Conservation (phyloP, 2,888 invertebrate species). For the Leptinotarsa haldemani region DNA sequence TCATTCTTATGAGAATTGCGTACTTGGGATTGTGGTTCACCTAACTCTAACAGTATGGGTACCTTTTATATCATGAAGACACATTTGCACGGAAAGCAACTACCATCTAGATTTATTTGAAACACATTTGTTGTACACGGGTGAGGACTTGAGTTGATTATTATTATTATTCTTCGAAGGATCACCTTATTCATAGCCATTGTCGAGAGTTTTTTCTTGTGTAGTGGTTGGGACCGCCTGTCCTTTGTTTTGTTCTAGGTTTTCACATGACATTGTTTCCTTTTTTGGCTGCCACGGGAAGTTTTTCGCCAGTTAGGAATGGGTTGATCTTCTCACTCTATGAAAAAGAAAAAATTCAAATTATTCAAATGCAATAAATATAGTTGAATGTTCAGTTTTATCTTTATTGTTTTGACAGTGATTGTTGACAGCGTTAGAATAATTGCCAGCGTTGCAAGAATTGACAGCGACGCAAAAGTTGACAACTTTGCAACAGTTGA, state of each 20-base stretch:
- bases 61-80: conserved; percentile 47
- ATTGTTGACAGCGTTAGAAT: too few species aligned
- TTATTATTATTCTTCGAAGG: conserved; percentile 48
- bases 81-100: conserved; percentile 53
- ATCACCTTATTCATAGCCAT: conserved; percentile 53
- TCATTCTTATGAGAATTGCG: conserved; percentile 56
- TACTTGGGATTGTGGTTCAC: conserved; percentile 42
- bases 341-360: conserved; percentile 14
- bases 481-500: too few species aligned
- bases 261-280: conserved; percentile 77
- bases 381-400: too few species aligned
- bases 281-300: conserved; percentile 94
- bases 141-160: conserved; percentile 42
- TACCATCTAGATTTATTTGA: conserved; percentile 49
- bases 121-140: conserved; percentile 39
- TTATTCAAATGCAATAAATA: not conserved
- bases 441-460: too few species aligned
- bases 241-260: conserved; percentile 26
- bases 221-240: conserved; percentile 36
- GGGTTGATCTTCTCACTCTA: conserved; percentile 72
- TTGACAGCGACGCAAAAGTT: too few species aligned
- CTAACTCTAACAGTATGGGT: conserved; percentile 63
- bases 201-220: conserved; percentile 46
- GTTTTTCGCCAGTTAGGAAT: conserved; percentile 84
- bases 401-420: too few species aligned